These are phyloP conservation scores for Zaprionus camerounensis DNA, from an alignment of 1,140 invertebrate genomes.

Conservation along the genomic window DNA sequence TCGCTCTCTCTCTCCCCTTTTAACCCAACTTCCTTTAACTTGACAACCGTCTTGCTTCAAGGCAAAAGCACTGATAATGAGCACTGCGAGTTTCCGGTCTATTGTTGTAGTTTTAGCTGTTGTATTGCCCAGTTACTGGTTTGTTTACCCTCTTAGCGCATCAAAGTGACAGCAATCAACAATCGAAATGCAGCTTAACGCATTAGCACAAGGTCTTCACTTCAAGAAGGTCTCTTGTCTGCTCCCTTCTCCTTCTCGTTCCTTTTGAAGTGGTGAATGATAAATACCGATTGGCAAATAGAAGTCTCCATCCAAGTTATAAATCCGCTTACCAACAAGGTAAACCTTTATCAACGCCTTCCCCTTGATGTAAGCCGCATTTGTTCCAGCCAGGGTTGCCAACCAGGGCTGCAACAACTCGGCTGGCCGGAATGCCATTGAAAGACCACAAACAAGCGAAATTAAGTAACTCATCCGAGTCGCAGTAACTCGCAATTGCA, in stretches of 20 bases:
- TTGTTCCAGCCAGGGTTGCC: too few relatives aligned
- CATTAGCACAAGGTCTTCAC: conserved; percentile 27
- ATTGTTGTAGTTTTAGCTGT: conserved; percentile 3
- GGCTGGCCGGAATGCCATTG: background rate
- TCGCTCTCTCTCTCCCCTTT: background rate
- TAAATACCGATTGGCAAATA: conserved; percentile 38
- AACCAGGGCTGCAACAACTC: too few relatives aligned
- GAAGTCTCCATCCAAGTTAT: conserved; percentile 33
- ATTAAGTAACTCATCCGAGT: conserved; percentile 54
- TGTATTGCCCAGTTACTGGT: background rate
- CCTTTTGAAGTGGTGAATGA: background rate
- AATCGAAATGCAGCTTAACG: conserved; percentile 48
- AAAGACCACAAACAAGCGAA: conserved; percentile 53
- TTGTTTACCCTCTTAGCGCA: conserved; percentile 1
- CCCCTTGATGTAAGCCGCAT: conserved; percentile 24
- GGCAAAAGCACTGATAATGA: conserved; percentile 8
- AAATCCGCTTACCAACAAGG: conserved; percentile 42
- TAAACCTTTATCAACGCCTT: background rate
- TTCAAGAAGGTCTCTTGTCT: conserved; percentile 3
- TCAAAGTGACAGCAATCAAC: conserved; percentile 30
- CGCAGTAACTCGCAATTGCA: conserved; percentile 19
- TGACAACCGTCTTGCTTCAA: background rate
- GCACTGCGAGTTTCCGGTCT: conserved; percentile 20
- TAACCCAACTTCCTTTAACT: background rate
- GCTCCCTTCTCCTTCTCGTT: background rate